phyloP scores from a whole-genome alignment of 2,888 invertebrate genomes.

The Drosophila helvetica region DNA sequence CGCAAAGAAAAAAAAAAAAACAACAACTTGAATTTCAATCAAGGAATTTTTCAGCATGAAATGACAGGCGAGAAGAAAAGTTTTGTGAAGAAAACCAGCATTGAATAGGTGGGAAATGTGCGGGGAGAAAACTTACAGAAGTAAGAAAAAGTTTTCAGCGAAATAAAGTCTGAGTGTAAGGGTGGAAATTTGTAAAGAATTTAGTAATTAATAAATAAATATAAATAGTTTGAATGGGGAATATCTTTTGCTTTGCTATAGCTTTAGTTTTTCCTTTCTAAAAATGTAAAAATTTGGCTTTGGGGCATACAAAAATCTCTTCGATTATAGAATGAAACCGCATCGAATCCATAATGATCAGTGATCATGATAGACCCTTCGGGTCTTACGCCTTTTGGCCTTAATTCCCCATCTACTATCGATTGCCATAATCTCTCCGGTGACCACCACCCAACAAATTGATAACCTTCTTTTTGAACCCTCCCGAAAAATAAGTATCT shows the following conservation, averaged over 20 bases:
- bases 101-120: not conserved
- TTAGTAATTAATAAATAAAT: not conserved
- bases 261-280: not conserved
- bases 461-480: slow-evolving; percentile 27
- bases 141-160: not conserved
- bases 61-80: slow-evolving; percentile 8
- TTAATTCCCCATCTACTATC: not conserved
- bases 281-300: not conserved
- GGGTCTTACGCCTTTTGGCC: slow-evolving; percentile 14
- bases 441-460: slow-evolving; percentile 22
- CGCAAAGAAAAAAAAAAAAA: slow-evolving; percentile 19
- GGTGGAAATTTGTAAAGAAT: not conserved
- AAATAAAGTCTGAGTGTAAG: not conserved
- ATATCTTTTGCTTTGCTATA: not conserved
- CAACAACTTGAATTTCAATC: not conserved
- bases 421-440: slow-evolving; percentile 34
- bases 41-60: slow-evolving; percentile 21
- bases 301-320: not conserved
- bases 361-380: not conserved
- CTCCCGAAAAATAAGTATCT: slow-evolving; percentile 25
- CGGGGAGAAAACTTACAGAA: not conserved
- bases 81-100: not conserved
- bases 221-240: not conserved
- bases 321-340: not conserved
- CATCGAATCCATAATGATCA: slow-evolving; percentile 3